Conservation (phyloP, 2,797 vertebrate genomes). For the Erpetoichthys calabaricus region DNA sequence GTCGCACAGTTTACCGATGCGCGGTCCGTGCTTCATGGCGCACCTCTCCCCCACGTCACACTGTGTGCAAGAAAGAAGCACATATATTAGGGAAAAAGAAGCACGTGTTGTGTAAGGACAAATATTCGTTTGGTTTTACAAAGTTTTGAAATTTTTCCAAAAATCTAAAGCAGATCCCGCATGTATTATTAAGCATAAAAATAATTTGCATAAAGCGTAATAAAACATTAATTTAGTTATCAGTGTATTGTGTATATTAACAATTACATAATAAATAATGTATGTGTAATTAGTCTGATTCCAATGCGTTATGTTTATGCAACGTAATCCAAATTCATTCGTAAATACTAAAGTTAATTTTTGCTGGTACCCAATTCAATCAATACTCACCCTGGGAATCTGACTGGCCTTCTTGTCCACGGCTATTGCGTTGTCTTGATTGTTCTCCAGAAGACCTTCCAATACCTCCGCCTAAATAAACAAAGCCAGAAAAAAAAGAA, state of each 20-base stretch:
- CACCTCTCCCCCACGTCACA: conserved; percentile 61
- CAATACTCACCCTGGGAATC: conserved; percentile 46
- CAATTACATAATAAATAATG: no score
- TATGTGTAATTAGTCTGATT: not conserved
- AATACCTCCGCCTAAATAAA: conserved; percentile 39
- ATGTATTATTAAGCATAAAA: no score
- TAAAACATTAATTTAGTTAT: no score
- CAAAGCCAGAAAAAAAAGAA: not conserved
- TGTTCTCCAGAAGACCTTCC: conserved; percentile 38
- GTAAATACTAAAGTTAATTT: no score
- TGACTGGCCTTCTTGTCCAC: conserved; percentile 57
- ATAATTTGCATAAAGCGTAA: no score
- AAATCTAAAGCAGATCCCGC: no score
- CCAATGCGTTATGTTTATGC: no score
- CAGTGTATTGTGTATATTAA: no score
- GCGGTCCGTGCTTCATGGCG: conserved; percentile 60
- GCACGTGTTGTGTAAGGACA: not conserved
- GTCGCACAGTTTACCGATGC: conserved; percentile 63
- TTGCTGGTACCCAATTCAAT: not conserved
- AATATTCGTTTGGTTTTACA: no score
- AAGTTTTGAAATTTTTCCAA: no score
- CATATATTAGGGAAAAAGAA: not conserved
- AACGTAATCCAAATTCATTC: no score
- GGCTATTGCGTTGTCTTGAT: conserved; percentile 28
- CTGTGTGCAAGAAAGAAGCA: conserved; percentile 21